phyloP scores from a whole-genome alignment of 2,888 invertebrate genomes.

The Oligia latruncula region DNA sequence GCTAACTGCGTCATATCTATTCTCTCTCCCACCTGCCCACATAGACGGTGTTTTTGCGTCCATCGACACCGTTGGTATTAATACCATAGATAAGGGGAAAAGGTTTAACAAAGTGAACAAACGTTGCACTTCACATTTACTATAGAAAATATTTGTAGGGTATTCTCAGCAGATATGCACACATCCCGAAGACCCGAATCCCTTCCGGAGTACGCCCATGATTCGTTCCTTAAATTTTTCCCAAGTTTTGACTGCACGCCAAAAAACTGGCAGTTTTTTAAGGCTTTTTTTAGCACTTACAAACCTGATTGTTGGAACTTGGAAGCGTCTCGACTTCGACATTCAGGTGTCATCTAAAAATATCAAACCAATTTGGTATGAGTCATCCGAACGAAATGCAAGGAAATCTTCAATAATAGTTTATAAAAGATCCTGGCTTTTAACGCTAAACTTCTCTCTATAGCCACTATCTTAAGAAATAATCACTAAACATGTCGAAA shows the following conservation, averaged over 20 bases:
- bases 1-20: constrained; percentile 38
- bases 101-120: constrained; percentile 6
- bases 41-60: constrained; percentile 17
- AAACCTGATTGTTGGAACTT: constrained; percentile 38
- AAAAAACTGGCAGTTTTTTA: constrained; percentile 22
- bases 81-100: constrained; percentile 12
- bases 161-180: not conserved
- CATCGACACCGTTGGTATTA: constrained; percentile 25
- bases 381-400: constrained; percentile 35
- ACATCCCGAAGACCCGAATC: constrained; percentile 6
- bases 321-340: constrained; percentile 25
- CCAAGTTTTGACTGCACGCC: not conserved
- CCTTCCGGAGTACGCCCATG: constrained; percentile 25
- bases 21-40: constrained; percentile 39
- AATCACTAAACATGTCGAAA: not conserved
- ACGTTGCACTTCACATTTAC: not conserved
- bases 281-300: constrained; percentile 7
- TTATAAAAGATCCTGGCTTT: constrained; percentile 4
- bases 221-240: constrained; percentile 5
- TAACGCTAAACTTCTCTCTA: not conserved
- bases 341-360: constrained; percentile 51
- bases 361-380: constrained; percentile 27
- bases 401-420: constrained; percentile 27
- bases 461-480: constrained; percentile 1
- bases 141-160: not conserved